These are phyloP conservation scores for Papilio machaon DNA, from an alignment of 1,140 invertebrate species.

Conservation along the genomic window DNA sequence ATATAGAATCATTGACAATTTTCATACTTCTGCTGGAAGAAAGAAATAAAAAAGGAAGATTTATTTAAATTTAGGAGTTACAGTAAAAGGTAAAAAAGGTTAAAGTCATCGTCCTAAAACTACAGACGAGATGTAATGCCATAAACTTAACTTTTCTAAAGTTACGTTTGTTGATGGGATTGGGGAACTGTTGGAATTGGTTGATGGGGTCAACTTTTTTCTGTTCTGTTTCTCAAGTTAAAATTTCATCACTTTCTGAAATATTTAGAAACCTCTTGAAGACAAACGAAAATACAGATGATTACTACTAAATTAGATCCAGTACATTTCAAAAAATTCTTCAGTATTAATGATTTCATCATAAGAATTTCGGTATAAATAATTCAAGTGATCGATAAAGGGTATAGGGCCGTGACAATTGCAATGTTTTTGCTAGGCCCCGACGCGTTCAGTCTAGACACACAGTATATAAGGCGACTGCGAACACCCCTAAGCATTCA, in stretches of 20 bases:
- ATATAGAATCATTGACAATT: background rate
- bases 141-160: too few species aligned
- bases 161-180: too few species aligned
- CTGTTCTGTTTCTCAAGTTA: too few species aligned
- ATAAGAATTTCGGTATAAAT: constrained; percentile 50
- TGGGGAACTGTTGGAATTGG: too few species aligned
- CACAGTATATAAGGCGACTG: constrained; percentile 61
- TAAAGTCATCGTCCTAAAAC: background rate
- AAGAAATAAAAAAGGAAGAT: background rate
- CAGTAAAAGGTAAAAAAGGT: background rate
- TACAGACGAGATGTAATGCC: too few species aligned
- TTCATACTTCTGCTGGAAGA: background rate
- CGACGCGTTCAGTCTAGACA: constrained; percentile 32
- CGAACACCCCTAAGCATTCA: constrained; percentile 60
- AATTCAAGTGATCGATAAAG: constrained; percentile 55
- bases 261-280: too few species aligned
- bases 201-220: too few species aligned
- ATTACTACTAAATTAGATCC: too few species aligned
- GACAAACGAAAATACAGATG: too few species aligned
- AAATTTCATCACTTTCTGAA: too few species aligned
- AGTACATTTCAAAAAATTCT: background rate
- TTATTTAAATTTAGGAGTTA: background rate
- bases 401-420: constrained; percentile 61
- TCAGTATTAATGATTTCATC: background rate
- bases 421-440: constrained; percentile 52